These are phyloP conservation scores for Podargus strigoides DNA, from an alignment of 2,797 vertebrate genomes.

Conservation along the genomic window DNA sequence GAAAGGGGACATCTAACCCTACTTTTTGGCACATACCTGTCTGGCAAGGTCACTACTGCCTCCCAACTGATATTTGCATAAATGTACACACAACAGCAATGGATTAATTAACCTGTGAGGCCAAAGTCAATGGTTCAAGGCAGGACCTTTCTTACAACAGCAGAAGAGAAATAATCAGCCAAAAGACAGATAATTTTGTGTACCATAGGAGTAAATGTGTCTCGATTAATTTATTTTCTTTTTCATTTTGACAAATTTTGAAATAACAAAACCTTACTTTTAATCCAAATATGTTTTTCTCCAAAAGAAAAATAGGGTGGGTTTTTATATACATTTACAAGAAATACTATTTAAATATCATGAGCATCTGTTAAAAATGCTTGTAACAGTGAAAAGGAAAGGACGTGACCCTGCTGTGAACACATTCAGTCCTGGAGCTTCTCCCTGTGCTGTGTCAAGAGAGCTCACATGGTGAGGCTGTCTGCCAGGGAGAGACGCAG, in stretches of 20 bases:
- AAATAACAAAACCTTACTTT: not conserved
- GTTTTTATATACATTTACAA: not conserved
- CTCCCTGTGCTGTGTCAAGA: not conserved
- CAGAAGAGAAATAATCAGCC: not conserved
- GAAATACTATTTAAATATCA: not conserved
- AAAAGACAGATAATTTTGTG: not conserved
- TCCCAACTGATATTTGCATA: not conserved
- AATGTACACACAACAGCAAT: not conserved
- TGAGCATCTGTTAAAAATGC: not conserved
- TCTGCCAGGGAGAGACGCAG: not conserved
- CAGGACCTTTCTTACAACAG: not conserved
- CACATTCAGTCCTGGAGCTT: not conserved
- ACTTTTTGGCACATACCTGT: not conserved
- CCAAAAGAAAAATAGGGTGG: not conserved
- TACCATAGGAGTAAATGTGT: not conserved
- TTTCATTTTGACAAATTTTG: not conserved
- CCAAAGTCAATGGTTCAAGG: not conserved
- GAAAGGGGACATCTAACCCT: not conserved
- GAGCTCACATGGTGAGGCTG: not conserved
- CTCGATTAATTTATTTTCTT: not conserved
- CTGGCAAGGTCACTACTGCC: not conserved
- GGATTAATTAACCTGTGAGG: not conserved
- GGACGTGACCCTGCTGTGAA: not conserved
- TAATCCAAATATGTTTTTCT: not conserved
- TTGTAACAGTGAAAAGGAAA: not conserved